phyloP scores from a whole-genome alignment of 2,888 invertebrate species.

The Lasioglossum figueresi region DNA sequence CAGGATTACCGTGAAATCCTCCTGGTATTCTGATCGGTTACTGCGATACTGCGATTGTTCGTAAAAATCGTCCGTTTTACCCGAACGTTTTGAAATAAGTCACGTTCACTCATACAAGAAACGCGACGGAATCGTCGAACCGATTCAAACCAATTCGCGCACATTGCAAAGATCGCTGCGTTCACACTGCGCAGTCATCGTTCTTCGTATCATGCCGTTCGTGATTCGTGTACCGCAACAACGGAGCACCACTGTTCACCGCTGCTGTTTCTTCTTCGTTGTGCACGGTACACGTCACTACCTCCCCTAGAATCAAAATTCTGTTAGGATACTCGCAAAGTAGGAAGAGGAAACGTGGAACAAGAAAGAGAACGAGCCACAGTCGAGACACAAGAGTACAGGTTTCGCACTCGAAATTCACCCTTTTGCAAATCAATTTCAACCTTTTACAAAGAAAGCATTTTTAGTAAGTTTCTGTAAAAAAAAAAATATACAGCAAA shows the following conservation, averaged over 20 bases:
- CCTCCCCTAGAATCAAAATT: conserved; percentile 72
- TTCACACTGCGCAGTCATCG: conserved; percentile 68
- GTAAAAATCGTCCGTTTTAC: not conserved
- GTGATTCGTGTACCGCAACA: conserved; percentile 81
- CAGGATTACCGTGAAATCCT: not conserved
- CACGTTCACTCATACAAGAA: conserved; percentile 2
- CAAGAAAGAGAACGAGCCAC: not conserved
- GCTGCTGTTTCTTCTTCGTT: conserved; percentile 78
- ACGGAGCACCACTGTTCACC: conserved; percentile 77
- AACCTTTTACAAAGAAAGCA: no score
- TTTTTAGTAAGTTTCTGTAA: no score
- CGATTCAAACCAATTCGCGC: conserved; percentile 7
- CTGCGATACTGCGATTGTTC: not conserved
- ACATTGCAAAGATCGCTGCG: not conserved
- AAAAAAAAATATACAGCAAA: no score
- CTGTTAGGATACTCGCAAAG: not conserved
- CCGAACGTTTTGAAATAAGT: not conserved
- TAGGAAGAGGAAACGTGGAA: not conserved
- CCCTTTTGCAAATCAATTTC: no score
- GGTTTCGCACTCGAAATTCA: no score
- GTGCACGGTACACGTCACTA: conserved; percentile 73
- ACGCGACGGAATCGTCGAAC: not conserved
- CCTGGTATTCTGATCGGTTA: not conserved
- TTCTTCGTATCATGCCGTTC: conserved; percentile 76
- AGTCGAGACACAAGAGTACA: not conserved